phyloP scores from a whole-genome alignment of 1,140 invertebrate species.

The Proctacanthus coquilletti region DNA sequence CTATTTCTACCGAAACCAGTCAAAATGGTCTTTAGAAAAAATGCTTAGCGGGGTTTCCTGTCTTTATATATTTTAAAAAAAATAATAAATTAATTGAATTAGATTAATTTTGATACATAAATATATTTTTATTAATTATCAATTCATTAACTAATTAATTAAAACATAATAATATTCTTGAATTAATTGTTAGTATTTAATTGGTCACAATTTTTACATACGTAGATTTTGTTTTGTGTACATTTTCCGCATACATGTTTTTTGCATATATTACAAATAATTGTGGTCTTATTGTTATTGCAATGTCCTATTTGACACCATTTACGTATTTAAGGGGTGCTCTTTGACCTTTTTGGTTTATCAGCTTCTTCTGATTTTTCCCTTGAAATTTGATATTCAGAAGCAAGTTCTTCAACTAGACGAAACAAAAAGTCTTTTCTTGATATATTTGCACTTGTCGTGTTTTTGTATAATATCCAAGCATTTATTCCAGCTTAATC shows the following conservation, averaged over 20 bases:
- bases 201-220: neutral
- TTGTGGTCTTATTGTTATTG: slow-evolving; percentile 1
- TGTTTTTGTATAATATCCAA: slow-evolving; percentile 16
- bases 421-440: slow-evolving; percentile 13
- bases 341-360: neutral
- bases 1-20: too few species aligned
- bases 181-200: neutral
- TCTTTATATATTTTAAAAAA: neutral
- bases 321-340: neutral
- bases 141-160: too few species aligned
- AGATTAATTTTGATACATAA: neutral
- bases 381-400: slow-evolving; percentile 1
- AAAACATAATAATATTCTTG: too few species aligned
- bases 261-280: neutral
- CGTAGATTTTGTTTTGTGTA: neutral
- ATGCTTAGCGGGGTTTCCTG: neutral
- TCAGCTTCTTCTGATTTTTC: neutral
- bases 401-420: slow-evolving; percentile 2
- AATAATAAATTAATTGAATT: neutral
- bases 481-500: slow-evolving; percentile 18
- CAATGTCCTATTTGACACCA: slow-evolving; percentile 1
- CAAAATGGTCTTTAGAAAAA: neutral
- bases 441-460: slow-evolving; percentile 11
- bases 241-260: neutral
- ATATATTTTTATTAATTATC: neutral